Base-by-base conservation (phyloP, 2,113 vertebrate genomes). In the Larimichthys polyactis region DNA sequence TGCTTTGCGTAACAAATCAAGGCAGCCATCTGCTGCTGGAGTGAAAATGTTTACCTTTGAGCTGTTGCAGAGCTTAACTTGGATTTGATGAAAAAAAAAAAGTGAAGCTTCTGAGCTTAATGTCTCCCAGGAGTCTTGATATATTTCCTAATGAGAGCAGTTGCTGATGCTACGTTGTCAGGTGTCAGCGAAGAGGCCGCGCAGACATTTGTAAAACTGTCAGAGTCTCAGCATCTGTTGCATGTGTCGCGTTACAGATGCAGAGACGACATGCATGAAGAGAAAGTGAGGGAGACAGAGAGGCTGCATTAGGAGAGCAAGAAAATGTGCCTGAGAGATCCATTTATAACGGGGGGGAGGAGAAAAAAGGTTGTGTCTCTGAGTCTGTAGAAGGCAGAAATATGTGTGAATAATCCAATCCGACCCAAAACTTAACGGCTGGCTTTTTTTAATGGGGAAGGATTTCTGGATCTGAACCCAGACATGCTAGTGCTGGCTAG, bases 381-480 rank as follows among this genome's bases (percentile, higher is more conserved):
- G 71, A 67, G 46, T 22, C 22, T 17, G 24, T 46, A 11, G 20
- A 32, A 75, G 44, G 44, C 43, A 64, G 43, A 71, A 79, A 76
- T 48, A 68, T 74, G 72, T 76, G 72, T 52, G 64, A 76, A 83
- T 66, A 69, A 78, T 82, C 66, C 54, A 73, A 79, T 83, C 72
- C 55, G 43, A 75, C 24, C 83, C 66, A 74, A 87, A 71, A 79
- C 59, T 74, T 59, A 81, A 79, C 14, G 58, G 48, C 64, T 74
- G 82, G 64, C 48, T 83, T 24, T 32, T 64, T 55, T 80, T 81
- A 68, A 79, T 66, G 59, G 80, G 60, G 55, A 70, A 51, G 24
- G 14, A 64, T 54, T 70, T 78, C 68, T 82, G 84, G 84, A 67
- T 43, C 1, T 52, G 49, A 67, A 82, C 48, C 46, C 63, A 70